Percentiles rank a stretch among this genome's conserved stretches.
Evolutionary conservation across 1,140 invertebrate genomes (phyloP).

Genomic region (Cryptotermes secundus): DNA sequence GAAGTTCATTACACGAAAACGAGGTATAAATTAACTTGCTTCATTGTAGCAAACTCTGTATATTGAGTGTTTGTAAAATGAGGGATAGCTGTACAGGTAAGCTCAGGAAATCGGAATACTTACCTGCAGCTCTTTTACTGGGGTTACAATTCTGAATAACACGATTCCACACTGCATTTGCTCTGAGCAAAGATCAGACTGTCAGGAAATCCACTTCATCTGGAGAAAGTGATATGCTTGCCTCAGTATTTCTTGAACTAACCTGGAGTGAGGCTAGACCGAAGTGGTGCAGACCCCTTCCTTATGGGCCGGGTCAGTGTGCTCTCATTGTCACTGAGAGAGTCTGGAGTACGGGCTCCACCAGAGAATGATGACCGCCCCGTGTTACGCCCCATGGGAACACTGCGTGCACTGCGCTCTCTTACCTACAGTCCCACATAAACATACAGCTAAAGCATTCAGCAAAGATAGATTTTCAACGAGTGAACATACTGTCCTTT

Average conservation of each 20-base stretch:
- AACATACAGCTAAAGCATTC: not conserved
- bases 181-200: not conserved
- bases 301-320: slow-evolving; percentile 49
- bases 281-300: slow-evolving; percentile 40
- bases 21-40: no score
- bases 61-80: no score
- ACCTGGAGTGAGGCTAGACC: slow-evolving; percentile 55
- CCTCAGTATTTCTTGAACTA: slow-evolving; percentile 32
- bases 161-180: not conserved
- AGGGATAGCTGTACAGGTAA: no score
- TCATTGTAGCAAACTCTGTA: no score
- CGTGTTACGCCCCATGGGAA: slow-evolving; percentile 68
- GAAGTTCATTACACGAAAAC: no score
- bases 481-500: no score
- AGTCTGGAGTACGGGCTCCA: slow-evolving; percentile 82
- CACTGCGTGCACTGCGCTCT: slow-evolving; percentile 80
- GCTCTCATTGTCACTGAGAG: slow-evolving; percentile 82
- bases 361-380: slow-evolving; percentile 73
- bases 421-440: slow-evolving; percentile 66
- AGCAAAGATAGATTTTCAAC: no score
- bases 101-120: no score
- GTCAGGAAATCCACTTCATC: not conserved
- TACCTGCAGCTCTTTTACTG: no score
- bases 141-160: no score
- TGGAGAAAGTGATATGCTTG: not conserved